phyloP scores from a whole-genome alignment of 2,113 vertebrate species.

The Callocephalon fimbriatum region DNA sequence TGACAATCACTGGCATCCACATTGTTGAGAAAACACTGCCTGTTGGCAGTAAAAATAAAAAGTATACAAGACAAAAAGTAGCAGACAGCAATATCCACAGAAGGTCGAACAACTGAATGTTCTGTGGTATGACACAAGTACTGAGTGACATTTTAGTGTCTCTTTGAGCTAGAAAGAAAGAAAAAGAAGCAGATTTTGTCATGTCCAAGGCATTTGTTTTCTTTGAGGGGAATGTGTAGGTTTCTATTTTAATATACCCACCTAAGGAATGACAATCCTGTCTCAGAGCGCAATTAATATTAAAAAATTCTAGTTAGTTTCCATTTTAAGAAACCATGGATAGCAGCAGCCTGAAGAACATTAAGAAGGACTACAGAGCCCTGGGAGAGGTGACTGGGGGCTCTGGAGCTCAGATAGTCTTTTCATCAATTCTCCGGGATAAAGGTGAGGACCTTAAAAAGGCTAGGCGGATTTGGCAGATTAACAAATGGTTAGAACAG shows the following conservation, averaged over 20 bases:
- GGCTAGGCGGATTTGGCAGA: no score
- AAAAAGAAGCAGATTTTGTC: background rate
- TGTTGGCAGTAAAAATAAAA: conserved; percentile 34
- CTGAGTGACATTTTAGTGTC: conserved; percentile 16
- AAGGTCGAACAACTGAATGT: conserved; percentile 6
- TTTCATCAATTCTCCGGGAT: no score
- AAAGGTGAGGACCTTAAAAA: no score
- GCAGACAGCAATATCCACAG: background rate
- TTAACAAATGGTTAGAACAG: no score
- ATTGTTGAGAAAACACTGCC: background rate
- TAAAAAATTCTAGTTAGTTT: background rate
- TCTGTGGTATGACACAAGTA: background rate
- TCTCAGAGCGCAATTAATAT: background rate
- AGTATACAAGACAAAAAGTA: background rate
- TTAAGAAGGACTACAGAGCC: no score
- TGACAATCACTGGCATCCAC: background rate
- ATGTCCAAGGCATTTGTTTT: background rate
- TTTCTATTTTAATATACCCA: background rate
- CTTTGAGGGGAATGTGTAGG: background rate
- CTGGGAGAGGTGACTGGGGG: no score
- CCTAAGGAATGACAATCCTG: fast-evolving
- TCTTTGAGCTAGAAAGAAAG: background rate
- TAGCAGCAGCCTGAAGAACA: no score
- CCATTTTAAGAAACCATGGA: background rate
- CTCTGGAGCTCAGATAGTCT: no score